Evolutionary conservation across 1,140 invertebrate species (phyloP).

Genomic region (Dolichoris vasculosae): DNA sequence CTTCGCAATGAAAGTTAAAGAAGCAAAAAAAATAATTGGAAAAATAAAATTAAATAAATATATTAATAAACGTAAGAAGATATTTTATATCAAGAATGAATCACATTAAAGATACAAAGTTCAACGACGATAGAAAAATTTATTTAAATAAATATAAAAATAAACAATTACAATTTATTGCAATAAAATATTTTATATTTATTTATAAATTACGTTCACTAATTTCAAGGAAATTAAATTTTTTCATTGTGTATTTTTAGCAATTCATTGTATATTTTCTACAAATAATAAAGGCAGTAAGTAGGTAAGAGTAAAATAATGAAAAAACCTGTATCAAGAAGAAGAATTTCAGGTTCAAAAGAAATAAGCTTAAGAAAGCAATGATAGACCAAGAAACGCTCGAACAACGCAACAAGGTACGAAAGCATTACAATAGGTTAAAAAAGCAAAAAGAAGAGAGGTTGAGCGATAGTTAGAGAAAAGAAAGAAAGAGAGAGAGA

Average conservation of each 20-base stretch:
- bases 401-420: neutral
- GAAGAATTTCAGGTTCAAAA: neutral
- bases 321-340: neutral
- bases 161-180: too few species aligned
- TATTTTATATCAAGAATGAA: too few species aligned
- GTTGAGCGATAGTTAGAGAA: neutral
- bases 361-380: neutral
- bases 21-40: too few species aligned
- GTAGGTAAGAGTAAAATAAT: neutral
- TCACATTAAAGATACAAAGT: too few species aligned
- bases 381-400: neutral
- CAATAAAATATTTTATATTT: too few species aligned
- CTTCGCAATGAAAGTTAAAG: too few species aligned
- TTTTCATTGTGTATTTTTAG: neutral
- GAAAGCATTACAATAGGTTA: conserved; percentile 13
- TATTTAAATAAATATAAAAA: too few species aligned
- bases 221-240: neutral
- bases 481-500: neutral
- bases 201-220: too few species aligned
- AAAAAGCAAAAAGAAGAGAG: conserved; percentile 3
- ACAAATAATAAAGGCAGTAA: neutral
- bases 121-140: too few species aligned
- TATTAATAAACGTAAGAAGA: too few species aligned
- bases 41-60: too few species aligned
- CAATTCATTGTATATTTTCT: neutral